Conservation (phyloP, 2,888 invertebrate genomes). For the Cephus pulcher region DNA sequence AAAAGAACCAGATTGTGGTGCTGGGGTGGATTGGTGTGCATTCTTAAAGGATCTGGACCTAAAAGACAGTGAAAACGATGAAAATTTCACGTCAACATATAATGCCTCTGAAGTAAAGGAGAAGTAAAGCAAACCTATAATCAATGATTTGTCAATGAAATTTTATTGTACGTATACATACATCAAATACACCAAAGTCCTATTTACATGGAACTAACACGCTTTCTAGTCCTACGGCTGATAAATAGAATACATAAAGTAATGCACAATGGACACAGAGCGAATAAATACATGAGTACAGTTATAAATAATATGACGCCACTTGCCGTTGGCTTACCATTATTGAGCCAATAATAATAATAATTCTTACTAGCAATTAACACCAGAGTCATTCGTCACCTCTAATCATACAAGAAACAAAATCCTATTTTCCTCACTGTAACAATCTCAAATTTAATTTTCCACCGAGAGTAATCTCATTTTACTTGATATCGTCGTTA, state of each 20-base stretch:
- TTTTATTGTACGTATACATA: conserved; percentile 8
- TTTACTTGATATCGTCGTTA: not conserved
- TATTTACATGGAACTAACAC: conserved; percentile 38
- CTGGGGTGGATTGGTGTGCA: conserved; percentile 67
- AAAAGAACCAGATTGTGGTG: conserved; percentile 62
- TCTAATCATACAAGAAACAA: not conserved
- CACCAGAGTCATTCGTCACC: not conserved
- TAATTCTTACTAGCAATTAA: not conserved
- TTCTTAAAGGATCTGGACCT: conserved; percentile 68
- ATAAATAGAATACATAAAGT: conserved; percentile 6
- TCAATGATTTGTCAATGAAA: not conserved
- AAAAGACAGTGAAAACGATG: conserved; percentile 47
- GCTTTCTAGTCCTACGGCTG: not conserved
- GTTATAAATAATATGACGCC: not conserved
- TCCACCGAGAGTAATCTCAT: not conserved
- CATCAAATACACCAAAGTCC: conserved; percentile 8
- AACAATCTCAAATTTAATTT: not conserved
- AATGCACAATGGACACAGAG: conserved; percentile 12
- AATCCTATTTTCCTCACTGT: not conserved
- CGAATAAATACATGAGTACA: conserved; percentile 14
- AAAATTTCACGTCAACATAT: not conserved
- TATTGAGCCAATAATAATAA: not conserved
- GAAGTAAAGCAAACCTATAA: not conserved
- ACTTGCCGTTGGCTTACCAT: not conserved
- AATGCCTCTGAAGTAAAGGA: not conserved